phyloP scores from a whole-genome alignment of 2,888 invertebrate genomes.

The Parthenolecanium corni region DNA sequence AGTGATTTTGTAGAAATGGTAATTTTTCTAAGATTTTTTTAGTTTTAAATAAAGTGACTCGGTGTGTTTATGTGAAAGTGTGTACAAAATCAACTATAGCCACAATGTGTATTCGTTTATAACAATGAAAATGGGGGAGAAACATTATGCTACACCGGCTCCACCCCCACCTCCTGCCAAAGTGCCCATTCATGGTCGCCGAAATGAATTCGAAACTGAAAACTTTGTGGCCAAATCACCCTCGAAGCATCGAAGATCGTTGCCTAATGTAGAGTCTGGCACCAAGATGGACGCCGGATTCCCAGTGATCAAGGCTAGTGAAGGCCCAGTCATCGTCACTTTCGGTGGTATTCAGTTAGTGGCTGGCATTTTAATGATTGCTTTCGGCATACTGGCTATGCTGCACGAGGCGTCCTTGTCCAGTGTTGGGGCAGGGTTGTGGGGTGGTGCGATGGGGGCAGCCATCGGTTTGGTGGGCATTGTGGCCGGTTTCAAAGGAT shows the following conservation, averaged over 20 bases:
- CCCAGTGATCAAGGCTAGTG: conserved; percentile 21
- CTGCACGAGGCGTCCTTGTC: conserved; percentile 35
- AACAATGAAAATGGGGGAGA: too few species aligned
- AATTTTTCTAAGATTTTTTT: too few species aligned
- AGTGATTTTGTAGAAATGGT: too few species aligned
- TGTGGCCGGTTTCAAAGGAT: conserved; percentile 35
- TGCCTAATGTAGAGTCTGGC: neutral
- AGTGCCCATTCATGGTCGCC: neutral
- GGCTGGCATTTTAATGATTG: conserved; percentile 36
- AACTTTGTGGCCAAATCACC: conserved; percentile 35
- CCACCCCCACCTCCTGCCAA: neutral
- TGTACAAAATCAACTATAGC: too few species aligned
- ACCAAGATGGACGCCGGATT: neutral
- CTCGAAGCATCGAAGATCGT: conserved; percentile 12
- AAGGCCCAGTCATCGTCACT: conserved; percentile 29
- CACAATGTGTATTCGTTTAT: too few species aligned
- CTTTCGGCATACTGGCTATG: conserved; percentile 36
- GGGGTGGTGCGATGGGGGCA: conserved; percentile 36
- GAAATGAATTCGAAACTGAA: conserved; percentile 6
- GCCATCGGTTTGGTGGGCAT: conserved; percentile 35
- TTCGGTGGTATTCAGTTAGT: conserved; percentile 34
- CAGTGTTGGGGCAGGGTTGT: conserved; percentile 36
- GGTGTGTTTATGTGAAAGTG: too few species aligned
- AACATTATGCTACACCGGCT: neutral
- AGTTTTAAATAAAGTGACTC: too few species aligned